phyloP scores from a whole-genome alignment of 1,140 invertebrate species.

The Drosophila jambulina region DNA sequence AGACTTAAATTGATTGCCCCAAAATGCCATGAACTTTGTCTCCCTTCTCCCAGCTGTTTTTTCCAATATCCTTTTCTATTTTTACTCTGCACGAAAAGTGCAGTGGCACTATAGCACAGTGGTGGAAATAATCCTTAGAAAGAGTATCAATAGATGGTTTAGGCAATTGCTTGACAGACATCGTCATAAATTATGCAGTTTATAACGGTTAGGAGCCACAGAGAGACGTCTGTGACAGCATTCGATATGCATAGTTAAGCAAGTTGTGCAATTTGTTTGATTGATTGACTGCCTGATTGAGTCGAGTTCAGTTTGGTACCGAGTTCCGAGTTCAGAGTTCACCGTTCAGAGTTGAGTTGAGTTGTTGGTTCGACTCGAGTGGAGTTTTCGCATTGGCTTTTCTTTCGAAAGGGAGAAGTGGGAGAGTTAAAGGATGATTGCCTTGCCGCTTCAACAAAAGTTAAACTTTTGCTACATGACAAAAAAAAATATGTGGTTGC shows the following conservation, averaged over 20 bases:
- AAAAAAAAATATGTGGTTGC: neutral
- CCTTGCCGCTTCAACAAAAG: conserved; percentile 9
- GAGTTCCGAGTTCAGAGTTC: conserved; percentile 7
- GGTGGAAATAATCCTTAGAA: conserved; percentile 1
- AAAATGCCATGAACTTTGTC: conserved; percentile 30
- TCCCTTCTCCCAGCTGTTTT: neutral
- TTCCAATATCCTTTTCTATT: conserved; percentile 17
- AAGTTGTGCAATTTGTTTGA: conserved; percentile 73
- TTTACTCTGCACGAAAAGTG: conserved; percentile 20
- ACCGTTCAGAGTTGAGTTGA: conserved; percentile 5
- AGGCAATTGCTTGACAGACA: conserved; percentile 57
- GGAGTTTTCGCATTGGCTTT: conserved; percentile 37
- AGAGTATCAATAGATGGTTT: conserved; percentile 39
- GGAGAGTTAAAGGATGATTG: conserved; percentile 13
- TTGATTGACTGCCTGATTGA: conserved; percentile 78
- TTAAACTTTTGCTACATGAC: conserved; percentile 11
- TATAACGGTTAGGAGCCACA: conserved; percentile 20
- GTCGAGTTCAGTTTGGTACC: conserved; percentile 22
- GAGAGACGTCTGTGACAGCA: conserved; percentile 58
- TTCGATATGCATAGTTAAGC: conserved; percentile 78
- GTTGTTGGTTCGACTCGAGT: conserved; percentile 22
- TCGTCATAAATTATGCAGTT: conserved; percentile 70
- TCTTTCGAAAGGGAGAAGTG: neutral
- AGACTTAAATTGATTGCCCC: conserved; percentile 56
- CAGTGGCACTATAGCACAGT: conserved; percentile 6